Conservation (phyloP, 2,797 vertebrate genomes). For the Sebastes trivittatus region DNA sequence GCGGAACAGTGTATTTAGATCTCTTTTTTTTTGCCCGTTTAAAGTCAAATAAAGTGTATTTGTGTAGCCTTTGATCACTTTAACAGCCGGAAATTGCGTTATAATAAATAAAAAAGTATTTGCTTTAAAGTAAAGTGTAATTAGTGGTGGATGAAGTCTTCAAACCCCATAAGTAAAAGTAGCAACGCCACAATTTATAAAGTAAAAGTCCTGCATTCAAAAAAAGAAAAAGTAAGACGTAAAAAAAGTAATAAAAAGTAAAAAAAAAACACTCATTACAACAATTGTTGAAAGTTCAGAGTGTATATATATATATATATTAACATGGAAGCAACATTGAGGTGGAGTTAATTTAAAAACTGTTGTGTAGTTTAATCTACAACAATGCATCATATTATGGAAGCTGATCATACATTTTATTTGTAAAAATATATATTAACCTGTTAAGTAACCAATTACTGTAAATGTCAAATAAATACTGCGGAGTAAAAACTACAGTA, state of each 20-base stretch:
- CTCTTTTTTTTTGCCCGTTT: not conserved
- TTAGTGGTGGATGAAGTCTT: conserved; percentile 1
- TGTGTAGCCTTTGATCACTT: not conserved
- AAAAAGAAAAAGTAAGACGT: not conserved
- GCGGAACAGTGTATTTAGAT: not conserved
- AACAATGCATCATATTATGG: not conserved
- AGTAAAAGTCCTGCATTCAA: not conserved
- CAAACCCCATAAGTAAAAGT: conserved; percentile 1
- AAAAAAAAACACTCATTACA: not conserved
- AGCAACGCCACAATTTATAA: not conserved
- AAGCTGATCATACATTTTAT: not conserved
- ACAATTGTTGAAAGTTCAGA: not conserved
- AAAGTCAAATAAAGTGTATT: conserved; percentile 14
- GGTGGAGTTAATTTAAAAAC: not conserved
- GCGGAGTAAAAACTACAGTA: not conserved
- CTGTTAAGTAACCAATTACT: not conserved
- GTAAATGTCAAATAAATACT: not conserved
- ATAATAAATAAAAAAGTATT: not conserved
- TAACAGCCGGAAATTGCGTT: not conserved
- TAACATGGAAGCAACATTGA: not conserved
- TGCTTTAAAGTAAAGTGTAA: conserved; percentile 1
- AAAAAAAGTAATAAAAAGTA: not conserved
- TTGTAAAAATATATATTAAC: conserved; percentile 1
- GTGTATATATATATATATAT: not conserved
- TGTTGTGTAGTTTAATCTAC: not conserved